Evolutionary conservation across 1,140 invertebrate genomes (phyloP).

Genomic region (Drosophila orena): DNA sequence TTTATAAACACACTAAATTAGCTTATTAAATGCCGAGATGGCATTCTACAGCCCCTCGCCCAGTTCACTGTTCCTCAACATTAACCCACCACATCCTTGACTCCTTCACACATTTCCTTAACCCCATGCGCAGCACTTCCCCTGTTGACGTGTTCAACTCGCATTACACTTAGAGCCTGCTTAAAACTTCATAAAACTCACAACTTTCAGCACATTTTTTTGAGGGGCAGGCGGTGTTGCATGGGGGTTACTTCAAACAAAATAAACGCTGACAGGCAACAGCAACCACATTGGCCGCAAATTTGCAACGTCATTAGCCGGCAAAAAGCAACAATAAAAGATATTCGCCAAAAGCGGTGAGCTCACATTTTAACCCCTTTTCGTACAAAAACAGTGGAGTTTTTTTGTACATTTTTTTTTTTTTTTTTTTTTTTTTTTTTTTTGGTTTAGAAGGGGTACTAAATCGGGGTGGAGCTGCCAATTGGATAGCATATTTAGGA

Average conservation of each 20-base stretch:
- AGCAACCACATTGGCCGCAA: conserved; percentile 47
- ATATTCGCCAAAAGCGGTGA: conserved; percentile 40
- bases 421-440: not conserved
- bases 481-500: conserved; percentile 10
- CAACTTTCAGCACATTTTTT: conserved; percentile 45
- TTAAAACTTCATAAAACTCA: conserved; percentile 67
- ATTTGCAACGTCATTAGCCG: conserved; percentile 72
- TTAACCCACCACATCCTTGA: conserved; percentile 20
- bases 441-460: not conserved
- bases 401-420: not conserved
- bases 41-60: not conserved
- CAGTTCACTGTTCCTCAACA: not conserved
- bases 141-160: conserved; percentile 43
- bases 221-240: too few species aligned
- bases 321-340: conserved; percentile 32
- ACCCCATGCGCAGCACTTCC: not conserved
- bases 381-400: not conserved
- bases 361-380: conserved; percentile 25
- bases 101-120: conserved; percentile 13
- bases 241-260: conserved; percentile 21
- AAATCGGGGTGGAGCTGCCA: conserved; percentile 8
- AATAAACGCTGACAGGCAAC: conserved; percentile 50
- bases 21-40: not conserved
- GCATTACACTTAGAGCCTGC: conserved; percentile 59
- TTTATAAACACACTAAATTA: not conserved